Conservation (phyloP, 2,113 vertebrate species). For the Procavia capensis region DNA sequence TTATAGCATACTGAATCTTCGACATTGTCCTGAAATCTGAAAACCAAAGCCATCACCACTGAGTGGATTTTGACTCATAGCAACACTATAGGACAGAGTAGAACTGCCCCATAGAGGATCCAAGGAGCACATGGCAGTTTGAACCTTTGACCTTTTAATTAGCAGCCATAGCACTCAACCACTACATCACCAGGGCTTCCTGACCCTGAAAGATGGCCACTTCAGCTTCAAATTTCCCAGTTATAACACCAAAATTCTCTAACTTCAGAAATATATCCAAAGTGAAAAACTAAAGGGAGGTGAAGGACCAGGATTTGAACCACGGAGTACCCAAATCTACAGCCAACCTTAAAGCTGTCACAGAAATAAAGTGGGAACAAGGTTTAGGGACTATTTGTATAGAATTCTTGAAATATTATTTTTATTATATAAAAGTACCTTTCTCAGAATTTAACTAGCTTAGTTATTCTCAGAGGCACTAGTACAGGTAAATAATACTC, state of each 20-base stretch:
- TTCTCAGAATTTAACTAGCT: neutral
- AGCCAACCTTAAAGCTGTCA: neutral
- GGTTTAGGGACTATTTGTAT: neutral
- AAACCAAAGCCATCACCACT: no score
- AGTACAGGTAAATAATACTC: neutral
- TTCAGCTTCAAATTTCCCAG: neutral
- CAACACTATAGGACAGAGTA: no score
- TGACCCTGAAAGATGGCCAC: neutral
- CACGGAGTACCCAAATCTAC: neutral
- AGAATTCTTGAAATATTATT: neutral
- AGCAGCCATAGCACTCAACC: no score
- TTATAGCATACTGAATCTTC: neutral
- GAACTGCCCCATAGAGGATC: no score
- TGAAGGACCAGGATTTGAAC: neutral
- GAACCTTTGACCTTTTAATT: no score
- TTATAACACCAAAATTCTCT: neutral
- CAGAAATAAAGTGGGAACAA: neutral
- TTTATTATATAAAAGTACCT: neutral
- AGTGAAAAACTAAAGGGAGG: neutral
- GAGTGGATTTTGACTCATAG: no score
- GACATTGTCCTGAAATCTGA: neutral
- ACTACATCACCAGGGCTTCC: no score
- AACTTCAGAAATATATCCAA: neutral
- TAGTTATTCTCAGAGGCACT: neutral
- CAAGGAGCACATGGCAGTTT: no score